Evolutionary conservation across 1,140 invertebrate species (phyloP), one percentile per base, ranked within the genome.

Genomic region (Xylocopa sonorina): DNA sequence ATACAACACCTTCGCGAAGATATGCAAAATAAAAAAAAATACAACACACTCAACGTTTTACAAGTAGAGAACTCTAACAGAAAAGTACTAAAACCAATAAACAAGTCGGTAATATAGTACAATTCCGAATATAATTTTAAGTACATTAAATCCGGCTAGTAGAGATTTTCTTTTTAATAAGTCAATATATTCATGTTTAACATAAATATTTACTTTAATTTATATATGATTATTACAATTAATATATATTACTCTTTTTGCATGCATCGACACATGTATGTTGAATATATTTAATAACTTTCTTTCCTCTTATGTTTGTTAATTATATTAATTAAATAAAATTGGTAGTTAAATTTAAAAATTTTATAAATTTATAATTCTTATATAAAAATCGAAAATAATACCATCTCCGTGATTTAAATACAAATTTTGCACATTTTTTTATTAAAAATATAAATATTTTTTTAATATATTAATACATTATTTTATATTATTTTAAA

Each of bases 231-330:
- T 29, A 55, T 27, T 18, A 55, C 14, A 55, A 29, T 29, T 29
- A 14, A 29, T 55, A 5, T 7, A 43, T 21, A 43, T n/a, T n/a
- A n/a, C n/a, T n/a, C n/a, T n/a, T n/a, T n/a, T n/a, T n/a, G n/a
- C n/a, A n/a, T n/a, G n/a, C n/a, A n/a, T n/a, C n/a, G n/a, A n/a
- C n/a, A n/a, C n/a, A n/a, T n/a, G 34, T 34, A 34, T 4, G n/a
- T 34, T 34, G 5, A 12, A 60, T 10, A 69, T 27, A 78, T 58
- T 71, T 41, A 34, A 71, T 71, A 71, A 71, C 38, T 62, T 43
- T 55, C 50, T 66, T 75, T 75, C 73, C 73, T 21, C 62, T 55
- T 24, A 4, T 10, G 3, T 66, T 24, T 16, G 27, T 16, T 27
- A 63, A 5, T 21, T 34, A 16, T 32, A 34, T 10, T 7, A n/a